A percentile compares a stretch with the other conserved stretches of the same genome.
phyloP scores from a whole-genome alignment of 2,797 vertebrate species.

The Protonibea diacanthus region DNA sequence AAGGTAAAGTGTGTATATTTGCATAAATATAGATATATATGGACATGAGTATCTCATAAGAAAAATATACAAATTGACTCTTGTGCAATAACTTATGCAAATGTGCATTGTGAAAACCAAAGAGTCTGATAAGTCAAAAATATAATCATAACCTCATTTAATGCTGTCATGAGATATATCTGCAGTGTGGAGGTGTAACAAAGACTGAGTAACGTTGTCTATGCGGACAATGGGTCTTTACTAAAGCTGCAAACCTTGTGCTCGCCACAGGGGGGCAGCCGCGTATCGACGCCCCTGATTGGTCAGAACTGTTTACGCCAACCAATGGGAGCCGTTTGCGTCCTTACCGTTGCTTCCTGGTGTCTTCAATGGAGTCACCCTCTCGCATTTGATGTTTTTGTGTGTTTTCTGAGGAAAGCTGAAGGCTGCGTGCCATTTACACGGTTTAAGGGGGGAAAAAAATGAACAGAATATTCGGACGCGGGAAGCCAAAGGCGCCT shows the following conservation, averaged over 20 bases:
- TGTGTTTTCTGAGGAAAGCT: constrained; percentile 10
- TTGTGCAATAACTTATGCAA: no score
- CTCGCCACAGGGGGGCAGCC: constrained; percentile 42
- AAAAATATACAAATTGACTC: no score
- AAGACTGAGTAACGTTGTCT: constrained; percentile 37
- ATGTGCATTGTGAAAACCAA: background rate
- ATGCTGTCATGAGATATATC: background rate
- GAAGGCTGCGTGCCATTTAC: no score
- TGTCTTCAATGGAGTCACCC: constrained; percentile 53
- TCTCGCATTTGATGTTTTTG: constrained; percentile 46
- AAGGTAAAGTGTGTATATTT: no score
- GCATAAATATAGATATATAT: no score
- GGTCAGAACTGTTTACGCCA: constrained; percentile 42
- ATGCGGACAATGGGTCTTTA: constrained; percentile 65
- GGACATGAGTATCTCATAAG: no score
- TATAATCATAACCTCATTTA: constrained; percentile 8
- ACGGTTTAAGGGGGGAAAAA: constrained; percentile 11
- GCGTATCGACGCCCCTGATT: constrained; percentile 45
- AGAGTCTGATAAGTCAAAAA: background rate
- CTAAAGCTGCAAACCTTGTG: constrained; percentile 3
- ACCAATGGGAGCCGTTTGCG: constrained; percentile 64
- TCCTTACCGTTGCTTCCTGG: constrained; percentile 74
- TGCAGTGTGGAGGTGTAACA: constrained; percentile 52
- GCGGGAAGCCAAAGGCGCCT: constrained; percentile 91
- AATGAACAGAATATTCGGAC: constrained; percentile 97